Conservation (phyloP, 2,113 vertebrate species). For the Ursus arctos region DNA sequence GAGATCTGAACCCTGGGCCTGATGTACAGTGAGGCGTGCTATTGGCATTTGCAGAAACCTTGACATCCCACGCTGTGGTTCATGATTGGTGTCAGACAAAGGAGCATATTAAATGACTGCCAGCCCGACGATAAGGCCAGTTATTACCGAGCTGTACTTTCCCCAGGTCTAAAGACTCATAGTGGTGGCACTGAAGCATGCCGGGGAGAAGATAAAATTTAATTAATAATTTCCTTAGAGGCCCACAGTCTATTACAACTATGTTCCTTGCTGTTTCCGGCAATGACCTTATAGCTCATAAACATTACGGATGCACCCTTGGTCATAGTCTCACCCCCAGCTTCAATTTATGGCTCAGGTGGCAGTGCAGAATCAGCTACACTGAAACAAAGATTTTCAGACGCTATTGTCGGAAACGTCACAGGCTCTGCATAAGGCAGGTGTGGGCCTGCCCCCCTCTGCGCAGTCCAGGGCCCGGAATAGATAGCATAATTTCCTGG, state of each 20-base stretch:
- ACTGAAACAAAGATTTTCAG: constrained; percentile 56
- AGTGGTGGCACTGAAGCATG: constrained; percentile 73
- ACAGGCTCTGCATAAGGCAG: constrained; percentile 22
- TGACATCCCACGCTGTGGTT: constrained; percentile 58
- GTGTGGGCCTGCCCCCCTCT: constrained; percentile 19
- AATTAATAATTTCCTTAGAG: constrained; percentile 86
- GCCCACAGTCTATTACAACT: constrained; percentile 76
- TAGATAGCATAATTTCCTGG: constrained; percentile 48
- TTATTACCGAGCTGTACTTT: constrained; percentile 69
- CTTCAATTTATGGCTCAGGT: constrained; percentile 73
- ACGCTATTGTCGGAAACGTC: neutral
- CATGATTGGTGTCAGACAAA: constrained; percentile 80
- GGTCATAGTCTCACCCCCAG: constrained; percentile 61
- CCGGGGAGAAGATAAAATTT: constrained; percentile 80
- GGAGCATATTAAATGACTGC: constrained; percentile 72
- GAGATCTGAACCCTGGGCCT: constrained; percentile 69
- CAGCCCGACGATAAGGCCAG: constrained; percentile 65
- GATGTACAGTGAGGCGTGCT: neutral
- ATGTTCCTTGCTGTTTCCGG: constrained; percentile 73
- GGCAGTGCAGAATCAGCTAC: constrained; percentile 65
- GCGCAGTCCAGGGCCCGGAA: neutral
- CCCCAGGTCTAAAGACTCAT: constrained; percentile 77
- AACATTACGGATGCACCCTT: constrained; percentile 61
- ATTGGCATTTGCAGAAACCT: constrained; percentile 69
- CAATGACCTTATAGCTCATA: constrained; percentile 78